Conservation (phyloP, 2,797 vertebrate genomes). For the Amblyraja radiata region DNA sequence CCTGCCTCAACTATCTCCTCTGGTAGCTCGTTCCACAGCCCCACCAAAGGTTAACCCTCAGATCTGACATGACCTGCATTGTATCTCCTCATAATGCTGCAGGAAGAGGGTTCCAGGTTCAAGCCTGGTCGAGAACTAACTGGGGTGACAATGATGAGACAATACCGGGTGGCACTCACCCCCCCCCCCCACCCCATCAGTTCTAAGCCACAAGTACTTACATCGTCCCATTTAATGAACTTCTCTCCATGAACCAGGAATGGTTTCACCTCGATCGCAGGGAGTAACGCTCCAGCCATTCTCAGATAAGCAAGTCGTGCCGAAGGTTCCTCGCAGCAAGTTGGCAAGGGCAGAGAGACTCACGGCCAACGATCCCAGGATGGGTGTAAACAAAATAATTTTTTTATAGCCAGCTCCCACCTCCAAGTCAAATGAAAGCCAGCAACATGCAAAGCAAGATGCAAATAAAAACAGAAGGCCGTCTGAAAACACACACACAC, state of each 20-base stretch:
- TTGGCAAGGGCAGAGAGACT: constrained; percentile 23
- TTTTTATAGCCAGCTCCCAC: not conserved
- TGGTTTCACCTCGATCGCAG: constrained; percentile 71
- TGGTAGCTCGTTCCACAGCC: too few relatives aligned
- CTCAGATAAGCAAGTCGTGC: constrained; percentile 44
- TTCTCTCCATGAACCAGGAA: constrained; percentile 83
- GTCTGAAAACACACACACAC: not conserved
- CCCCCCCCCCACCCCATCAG: not conserved
- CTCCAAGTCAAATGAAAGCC: not conserved
- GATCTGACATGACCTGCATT: too few relatives aligned
- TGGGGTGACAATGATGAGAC: too few relatives aligned
- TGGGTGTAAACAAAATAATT: not conserved
- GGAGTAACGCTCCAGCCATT: constrained; percentile 75
- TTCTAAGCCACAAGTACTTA: constrained; percentile 58
- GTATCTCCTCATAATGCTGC: too few relatives aligned
- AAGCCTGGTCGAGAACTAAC: not conserved
- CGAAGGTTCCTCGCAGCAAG: not conserved
- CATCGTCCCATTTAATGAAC: constrained; percentile 94
- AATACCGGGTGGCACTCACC: not conserved
- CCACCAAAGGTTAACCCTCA: too few relatives aligned
- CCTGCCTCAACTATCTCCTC: too few relatives aligned
- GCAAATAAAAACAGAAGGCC: not conserved
- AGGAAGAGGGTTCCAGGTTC: too few relatives aligned
- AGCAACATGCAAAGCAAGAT: constrained; percentile 2
- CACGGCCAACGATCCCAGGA: not conserved